These are phyloP conservation scores for Tangara arthus DNA, from an alignment of 2,797 vertebrate species.

Conservation along the genomic window DNA sequence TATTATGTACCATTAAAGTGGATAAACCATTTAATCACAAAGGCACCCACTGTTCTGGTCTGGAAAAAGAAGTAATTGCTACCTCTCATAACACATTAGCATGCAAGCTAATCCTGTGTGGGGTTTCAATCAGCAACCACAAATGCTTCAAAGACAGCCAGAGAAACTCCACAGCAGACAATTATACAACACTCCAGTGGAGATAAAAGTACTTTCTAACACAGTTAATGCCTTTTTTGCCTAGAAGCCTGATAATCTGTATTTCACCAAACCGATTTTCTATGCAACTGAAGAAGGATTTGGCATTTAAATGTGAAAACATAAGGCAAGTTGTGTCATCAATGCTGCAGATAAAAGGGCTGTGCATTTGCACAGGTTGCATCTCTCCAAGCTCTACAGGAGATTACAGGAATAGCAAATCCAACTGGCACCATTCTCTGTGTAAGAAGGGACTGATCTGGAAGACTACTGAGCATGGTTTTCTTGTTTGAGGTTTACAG, in stretches of 20 bases:
- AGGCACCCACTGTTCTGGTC: not conserved
- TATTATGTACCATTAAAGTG: not conserved
- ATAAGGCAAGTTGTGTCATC: not conserved
- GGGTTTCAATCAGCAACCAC: not conserved
- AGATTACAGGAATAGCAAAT: not conserved
- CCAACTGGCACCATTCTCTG: not conserved
- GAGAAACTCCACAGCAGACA: not conserved
- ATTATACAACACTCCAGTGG: not conserved
- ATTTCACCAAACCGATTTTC: not conserved
- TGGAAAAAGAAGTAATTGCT: not conserved
- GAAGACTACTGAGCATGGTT: not conserved
- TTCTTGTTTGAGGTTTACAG: not conserved
- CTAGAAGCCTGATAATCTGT: not conserved
- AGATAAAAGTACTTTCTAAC: not conserved
- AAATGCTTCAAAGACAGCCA: not conserved
- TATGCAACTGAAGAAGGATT: not conserved
- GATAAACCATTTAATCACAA: not conserved
- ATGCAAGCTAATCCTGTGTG: not conserved
- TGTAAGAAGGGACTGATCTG: not conserved
- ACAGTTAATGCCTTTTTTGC: not conserved
- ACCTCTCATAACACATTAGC: not conserved
- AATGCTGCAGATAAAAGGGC: not conserved
- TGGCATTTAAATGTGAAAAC: not conserved
- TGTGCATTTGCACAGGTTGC: not conserved
- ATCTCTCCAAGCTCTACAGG: not conserved